Evolutionary conservation across 1,140 invertebrate genomes (phyloP).

Genomic region (Drosophila yakuba): DNA sequence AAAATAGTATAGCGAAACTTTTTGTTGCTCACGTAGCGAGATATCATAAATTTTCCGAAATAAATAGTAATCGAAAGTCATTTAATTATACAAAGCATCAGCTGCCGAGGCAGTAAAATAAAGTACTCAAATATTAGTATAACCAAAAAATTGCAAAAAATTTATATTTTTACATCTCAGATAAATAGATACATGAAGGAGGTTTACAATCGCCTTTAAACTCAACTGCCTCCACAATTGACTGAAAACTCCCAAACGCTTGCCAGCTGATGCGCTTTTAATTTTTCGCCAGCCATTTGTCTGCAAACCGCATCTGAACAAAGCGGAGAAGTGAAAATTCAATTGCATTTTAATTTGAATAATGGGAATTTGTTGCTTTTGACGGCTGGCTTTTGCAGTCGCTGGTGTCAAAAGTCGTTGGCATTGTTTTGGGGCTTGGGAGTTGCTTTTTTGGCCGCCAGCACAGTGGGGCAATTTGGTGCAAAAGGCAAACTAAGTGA

Average conservation of each 20-base stretch:
- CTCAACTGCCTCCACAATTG: slow-evolving; percentile 19
- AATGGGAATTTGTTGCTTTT: slow-evolving; percentile 74
- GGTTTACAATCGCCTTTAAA: slow-evolving; percentile 1
- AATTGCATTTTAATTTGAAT: slow-evolving; percentile 82
- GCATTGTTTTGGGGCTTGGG: slow-evolving; percentile 56
- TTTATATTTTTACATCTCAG: no score
- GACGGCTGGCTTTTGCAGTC: slow-evolving; percentile 39
- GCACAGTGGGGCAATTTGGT: slow-evolving; percentile 45
- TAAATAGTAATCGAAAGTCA: not conserved
- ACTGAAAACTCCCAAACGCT: slow-evolving; percentile 27
- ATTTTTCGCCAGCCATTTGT: slow-evolving; percentile 40
- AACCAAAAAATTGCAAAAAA: not conserved
- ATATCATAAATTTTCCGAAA: not conserved
- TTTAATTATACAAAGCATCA: not conserved
- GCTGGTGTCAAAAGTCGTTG: slow-evolving; percentile 69
- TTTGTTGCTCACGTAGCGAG: not conserved
- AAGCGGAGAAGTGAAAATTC: slow-evolving; percentile 75
- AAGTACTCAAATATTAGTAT: not conserved
- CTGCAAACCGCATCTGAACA: slow-evolving; percentile 41
- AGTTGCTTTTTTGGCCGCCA: slow-evolving; percentile 31
- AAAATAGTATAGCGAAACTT: not conserved
- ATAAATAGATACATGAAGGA: not conserved
- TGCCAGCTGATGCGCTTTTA: slow-evolving; percentile 53
- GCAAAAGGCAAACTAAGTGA: slow-evolving; percentile 41
- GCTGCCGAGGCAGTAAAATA: not conserved